Percentiles rank a stretch among this genome's conserved stretches.
Conservation (phyloP, 2,113 vertebrate genomes). For the Anhinga rufa region DNA sequence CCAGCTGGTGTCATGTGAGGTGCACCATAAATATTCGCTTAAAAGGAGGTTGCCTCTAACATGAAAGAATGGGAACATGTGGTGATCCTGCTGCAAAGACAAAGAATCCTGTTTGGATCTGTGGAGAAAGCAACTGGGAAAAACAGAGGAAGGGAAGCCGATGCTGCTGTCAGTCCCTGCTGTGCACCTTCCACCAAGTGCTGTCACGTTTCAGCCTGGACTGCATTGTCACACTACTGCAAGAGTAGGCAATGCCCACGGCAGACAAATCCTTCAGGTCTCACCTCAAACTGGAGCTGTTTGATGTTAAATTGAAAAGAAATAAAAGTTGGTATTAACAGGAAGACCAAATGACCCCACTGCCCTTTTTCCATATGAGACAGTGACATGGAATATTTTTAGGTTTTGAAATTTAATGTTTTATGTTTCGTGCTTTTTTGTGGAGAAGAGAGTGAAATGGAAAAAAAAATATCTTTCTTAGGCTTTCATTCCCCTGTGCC, state of each 20-base stretch:
- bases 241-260: neutral
- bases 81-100: neutral
- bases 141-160: neutral
- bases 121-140: neutral
- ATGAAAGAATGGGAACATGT: neutral
- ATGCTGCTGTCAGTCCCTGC: neutral
- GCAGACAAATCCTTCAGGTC: neutral
- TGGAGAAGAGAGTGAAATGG: neutral
- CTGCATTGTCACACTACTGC: fast-evolving
- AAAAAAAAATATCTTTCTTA: neutral
- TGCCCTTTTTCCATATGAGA: neutral
- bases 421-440: neutral
- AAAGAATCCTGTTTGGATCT: neutral
- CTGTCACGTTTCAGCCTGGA: neutral
- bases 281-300: neutral
- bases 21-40: neutral
- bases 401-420: neutral
- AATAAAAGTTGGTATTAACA: neutral
- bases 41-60: neutral
- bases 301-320: neutral
- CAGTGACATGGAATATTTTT: neutral
- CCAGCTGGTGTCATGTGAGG: neutral
- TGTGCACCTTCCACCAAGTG: neutral
- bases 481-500: neutral
- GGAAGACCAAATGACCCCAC: neutral